Evolutionary conservation across 1,140 invertebrate species (phyloP).

Genomic region (Periplaneta americana): DNA sequence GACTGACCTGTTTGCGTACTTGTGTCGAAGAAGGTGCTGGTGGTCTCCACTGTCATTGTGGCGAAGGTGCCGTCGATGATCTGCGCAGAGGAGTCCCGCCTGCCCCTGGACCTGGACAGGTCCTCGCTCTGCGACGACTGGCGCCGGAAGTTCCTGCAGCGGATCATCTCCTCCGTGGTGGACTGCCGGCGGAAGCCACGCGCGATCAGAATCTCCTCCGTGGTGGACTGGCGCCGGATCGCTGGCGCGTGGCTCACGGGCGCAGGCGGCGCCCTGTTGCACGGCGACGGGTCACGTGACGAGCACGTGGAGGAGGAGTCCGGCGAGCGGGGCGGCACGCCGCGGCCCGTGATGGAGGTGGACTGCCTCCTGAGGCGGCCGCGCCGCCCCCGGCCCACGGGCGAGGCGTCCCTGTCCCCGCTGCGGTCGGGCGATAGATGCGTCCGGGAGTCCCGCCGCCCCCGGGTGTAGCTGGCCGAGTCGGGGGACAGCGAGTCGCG

Average conservation of each 20-base stretch:
- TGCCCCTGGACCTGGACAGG: conserved; percentile 56
- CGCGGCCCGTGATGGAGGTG: conserved; percentile 45
- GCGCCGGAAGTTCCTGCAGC: conserved; percentile 72
- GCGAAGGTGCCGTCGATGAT: conserved; percentile 88
- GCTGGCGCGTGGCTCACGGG: conserved; percentile 52
- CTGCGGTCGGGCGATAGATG: conserved; percentile 68
- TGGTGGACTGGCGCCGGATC: conserved; percentile 80
- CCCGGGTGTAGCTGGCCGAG: conserved; percentile 50
- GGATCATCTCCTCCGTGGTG: conserved; percentile 87
- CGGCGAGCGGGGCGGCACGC: conserved; percentile 50
- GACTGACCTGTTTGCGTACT: conserved; percentile 85
- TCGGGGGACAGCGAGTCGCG: conserved; percentile 83
- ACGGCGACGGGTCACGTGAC: conserved; percentile 47
- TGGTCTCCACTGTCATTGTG: conserved; percentile 88
- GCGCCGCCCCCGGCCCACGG: conserved; percentile 36
- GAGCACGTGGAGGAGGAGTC: conserved; percentile 67
- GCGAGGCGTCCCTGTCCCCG: conserved; percentile 24
- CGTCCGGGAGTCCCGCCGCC: conserved; percentile 35
- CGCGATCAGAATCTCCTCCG: conserved; percentile 86
- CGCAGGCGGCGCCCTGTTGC: conserved; percentile 20
- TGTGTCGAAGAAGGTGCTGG: conserved; percentile 86
- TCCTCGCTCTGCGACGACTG: conserved; percentile 39
- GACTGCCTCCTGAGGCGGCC: conserved; percentile 70
- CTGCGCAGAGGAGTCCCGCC: conserved; percentile 81
- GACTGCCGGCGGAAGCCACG: conserved; percentile 83